Evolutionary conservation across 2,797 vertebrate species (phyloP).

Genomic region (Hoplostethus mediterraneus): DNA sequence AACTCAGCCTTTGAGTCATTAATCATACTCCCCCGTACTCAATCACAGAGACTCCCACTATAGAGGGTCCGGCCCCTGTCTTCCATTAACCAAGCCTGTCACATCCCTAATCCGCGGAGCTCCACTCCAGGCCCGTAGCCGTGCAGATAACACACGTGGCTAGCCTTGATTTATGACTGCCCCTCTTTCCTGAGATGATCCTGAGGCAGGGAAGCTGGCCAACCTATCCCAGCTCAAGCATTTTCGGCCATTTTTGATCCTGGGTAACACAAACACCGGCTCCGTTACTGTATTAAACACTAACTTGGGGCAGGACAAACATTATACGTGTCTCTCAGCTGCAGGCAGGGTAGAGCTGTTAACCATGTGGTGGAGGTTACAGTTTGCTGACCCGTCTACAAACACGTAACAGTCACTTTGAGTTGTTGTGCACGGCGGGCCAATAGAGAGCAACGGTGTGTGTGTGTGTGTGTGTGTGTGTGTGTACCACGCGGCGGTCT

Average conservation of each 20-base stretch:
- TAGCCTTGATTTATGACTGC: constrained; percentile 68
- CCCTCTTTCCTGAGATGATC: constrained; percentile 55
- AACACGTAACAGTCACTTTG: not conserved
- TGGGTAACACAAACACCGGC: not conserved
- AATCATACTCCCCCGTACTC: constrained; percentile 61
- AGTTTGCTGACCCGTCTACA: constrained; percentile 1
- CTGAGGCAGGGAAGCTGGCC: constrained; percentile 27
- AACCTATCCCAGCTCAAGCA: constrained; percentile 22
- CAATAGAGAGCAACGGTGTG: constrained; percentile 14
- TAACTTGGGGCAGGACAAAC: not conserved
- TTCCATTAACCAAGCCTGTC: constrained; percentile 70
- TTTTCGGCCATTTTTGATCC: constrained; percentile 28
- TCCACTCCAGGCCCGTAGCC: constrained; percentile 54
- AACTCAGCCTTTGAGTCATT: constrained; percentile 63
- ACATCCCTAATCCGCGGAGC: constrained; percentile 66
- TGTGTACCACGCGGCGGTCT: constrained; percentile 26
- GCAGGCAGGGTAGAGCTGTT: not conserved
- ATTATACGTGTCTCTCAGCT: not conserved
- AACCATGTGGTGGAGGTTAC: not conserved
- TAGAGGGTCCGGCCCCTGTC: constrained; percentile 45
- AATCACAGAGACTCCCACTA: constrained; percentile 55
- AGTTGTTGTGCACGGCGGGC: not conserved
- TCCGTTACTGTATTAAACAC: not conserved
- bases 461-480: constrained; percentile 31
- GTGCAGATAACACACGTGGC: constrained; percentile 66